Evolutionary conservation across 1,140 invertebrate genomes (phyloP).

Genomic region (Copidosoma floridanum): DNA sequence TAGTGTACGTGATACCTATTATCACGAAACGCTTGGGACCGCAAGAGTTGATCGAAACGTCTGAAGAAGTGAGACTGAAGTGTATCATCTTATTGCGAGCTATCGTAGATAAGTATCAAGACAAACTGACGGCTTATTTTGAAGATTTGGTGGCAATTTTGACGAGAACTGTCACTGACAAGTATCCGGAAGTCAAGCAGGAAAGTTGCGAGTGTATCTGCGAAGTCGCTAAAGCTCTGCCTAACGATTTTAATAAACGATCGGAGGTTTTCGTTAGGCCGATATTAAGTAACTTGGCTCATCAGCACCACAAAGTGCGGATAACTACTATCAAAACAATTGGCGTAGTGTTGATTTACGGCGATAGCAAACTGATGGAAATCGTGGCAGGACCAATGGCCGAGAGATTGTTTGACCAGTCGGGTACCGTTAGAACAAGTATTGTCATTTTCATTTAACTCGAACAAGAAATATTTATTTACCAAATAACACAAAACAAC

Average conservation of each 20-base stretch:
- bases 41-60: slow-evolving; percentile 74
- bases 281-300: slow-evolving; percentile 68
- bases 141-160: slow-evolving; percentile 76
- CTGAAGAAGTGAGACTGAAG: slow-evolving; percentile 80
- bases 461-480: too few relatives aligned
- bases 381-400: slow-evolving; percentile 66
- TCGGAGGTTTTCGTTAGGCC: slow-evolving; percentile 73
- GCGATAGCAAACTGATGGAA: slow-evolving; percentile 64
- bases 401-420: slow-evolving; percentile 74
- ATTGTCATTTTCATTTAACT: too few relatives aligned
- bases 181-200: slow-evolving; percentile 76
- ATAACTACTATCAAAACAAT: slow-evolving; percentile 71
- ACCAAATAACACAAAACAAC: too few relatives aligned
- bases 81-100: slow-evolving; percentile 65
- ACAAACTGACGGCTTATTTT: slow-evolving; percentile 65
- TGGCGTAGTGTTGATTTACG: slow-evolving; percentile 60
- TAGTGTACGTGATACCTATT: slow-evolving; percentile 75
- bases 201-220: slow-evolving; percentile 72
- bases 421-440: slow-evolving; percentile 63
- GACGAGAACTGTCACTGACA: slow-evolving; percentile 68
- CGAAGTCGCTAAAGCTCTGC: slow-evolving; percentile 62
- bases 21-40: slow-evolving; percentile 74
- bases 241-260: slow-evolving; percentile 71
- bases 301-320: slow-evolving; percentile 80
- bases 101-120: slow-evolving; percentile 67